phyloP scores from a whole-genome alignment of 2,888 invertebrate genomes.

The Lochmaea capreae region DNA sequence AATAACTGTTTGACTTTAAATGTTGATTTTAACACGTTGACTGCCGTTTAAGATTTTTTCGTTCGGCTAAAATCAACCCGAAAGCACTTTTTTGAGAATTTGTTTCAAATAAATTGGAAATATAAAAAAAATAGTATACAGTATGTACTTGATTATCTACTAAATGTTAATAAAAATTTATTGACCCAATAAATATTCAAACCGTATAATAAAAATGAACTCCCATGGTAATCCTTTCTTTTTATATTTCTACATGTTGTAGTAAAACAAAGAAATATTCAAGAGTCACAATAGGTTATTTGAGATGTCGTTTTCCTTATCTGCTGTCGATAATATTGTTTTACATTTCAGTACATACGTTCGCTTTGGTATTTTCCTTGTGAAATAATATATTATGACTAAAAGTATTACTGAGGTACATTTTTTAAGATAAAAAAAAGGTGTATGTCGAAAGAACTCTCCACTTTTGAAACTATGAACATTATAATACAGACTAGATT shows the following conservation, averaged over 20 bases:
- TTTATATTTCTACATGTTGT: conserved; percentile 4
- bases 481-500: no score
- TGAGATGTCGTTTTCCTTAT: conserved; percentile 8
- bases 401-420: no score
- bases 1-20: no score
- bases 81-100: background rate
- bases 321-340: conserved; percentile 10
- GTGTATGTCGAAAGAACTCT: no score
- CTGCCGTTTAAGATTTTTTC: background rate
- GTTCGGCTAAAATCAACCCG: no score
- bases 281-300: conserved; percentile 7
- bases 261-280: background rate
- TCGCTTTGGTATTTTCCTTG: background rate
- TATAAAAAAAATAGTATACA: no score
- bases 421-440: no score
- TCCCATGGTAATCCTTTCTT: background rate
- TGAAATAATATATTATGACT: background rate
- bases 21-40: background rate
- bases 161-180: background rate
- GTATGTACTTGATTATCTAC: background rate
- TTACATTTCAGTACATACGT: background rate
- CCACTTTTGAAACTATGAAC: no score
- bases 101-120: background rate
- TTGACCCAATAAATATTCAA: background rate
- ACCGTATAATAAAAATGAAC: background rate